These are phyloP conservation scores for Trachelus stipa DNA, from an alignment of 2,888 invertebrate genomes.

Conservation along the genomic window DNA sequence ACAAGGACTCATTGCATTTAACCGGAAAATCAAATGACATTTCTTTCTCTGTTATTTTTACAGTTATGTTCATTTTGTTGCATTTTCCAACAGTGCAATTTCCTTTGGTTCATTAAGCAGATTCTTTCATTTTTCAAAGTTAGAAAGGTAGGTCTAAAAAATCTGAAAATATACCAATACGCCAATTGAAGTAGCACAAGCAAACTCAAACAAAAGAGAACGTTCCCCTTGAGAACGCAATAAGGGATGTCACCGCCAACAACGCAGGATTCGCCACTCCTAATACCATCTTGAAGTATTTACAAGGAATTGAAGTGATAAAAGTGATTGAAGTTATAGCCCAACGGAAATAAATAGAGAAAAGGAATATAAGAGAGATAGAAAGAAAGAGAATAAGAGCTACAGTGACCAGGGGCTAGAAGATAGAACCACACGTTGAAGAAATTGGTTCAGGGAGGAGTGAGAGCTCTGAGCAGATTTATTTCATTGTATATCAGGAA, in stretches of 20 bases:
- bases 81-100: not conserved
- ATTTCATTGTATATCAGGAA: too few relatives aligned
- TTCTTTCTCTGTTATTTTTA: not conserved
- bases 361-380: too few relatives aligned
- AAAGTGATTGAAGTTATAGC: too few relatives aligned
- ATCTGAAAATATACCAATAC: not conserved
- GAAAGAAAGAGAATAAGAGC: too few relatives aligned
- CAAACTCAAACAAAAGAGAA: not conserved
- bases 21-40: not conserved
- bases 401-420: too few relatives aligned
- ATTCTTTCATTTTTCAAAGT: not conserved
- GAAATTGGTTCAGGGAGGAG: too few relatives aligned
- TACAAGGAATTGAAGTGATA: too few relatives aligned
- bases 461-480: too few relatives aligned
- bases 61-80: not conserved
- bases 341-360: too few relatives aligned
- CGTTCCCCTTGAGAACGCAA: not conserved
- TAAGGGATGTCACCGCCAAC: not conserved
- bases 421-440: too few relatives aligned
- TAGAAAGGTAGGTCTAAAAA: not conserved
- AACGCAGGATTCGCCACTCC: not conserved
- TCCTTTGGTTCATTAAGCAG: not conserved
- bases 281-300: too few relatives aligned
- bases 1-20: not conserved
- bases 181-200: not conserved